Percentiles rank a stretch among this genome's conserved stretches.
Evolutionary conservation across 2,888 invertebrate genomes (phyloP).

Genomic region (Chrysomela aeneicollis): DNA sequence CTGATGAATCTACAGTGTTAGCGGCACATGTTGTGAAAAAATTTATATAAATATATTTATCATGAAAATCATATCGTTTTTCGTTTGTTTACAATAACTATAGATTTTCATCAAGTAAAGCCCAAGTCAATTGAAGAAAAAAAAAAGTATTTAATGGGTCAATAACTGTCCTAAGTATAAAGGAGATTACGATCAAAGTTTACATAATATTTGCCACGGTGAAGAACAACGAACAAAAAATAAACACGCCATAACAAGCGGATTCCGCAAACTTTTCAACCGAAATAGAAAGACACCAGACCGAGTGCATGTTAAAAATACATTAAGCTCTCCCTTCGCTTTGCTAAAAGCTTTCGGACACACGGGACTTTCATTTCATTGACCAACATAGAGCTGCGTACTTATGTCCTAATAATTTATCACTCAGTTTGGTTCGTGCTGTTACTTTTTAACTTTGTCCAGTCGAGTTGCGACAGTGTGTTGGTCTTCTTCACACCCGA

Average conservation of each 20-base stretch:
- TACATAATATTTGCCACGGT: too few species aligned
- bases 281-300: conserved; percentile 32
- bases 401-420: conserved; percentile 28
- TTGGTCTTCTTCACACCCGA: not conserved
- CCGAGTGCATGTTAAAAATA: conserved; percentile 55
- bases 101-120: too few species aligned
- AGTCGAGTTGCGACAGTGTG: not conserved
- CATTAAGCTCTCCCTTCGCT: conserved; percentile 43
- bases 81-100: too few species aligned
- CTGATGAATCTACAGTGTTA: too few species aligned
- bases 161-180: too few species aligned
- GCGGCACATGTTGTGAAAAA: too few species aligned
- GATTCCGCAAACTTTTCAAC: conserved; percentile 28
- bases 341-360: conserved; percentile 36
- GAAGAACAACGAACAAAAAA: too few species aligned
- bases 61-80: too few species aligned
- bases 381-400: conserved; percentile 28
- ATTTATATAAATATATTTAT: too few species aligned
- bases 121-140: too few species aligned
- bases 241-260: conserved; percentile 10
- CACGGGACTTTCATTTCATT: conserved; percentile 35
- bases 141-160: too few species aligned
- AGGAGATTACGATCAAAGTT: too few species aligned
- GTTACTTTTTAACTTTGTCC: conserved; percentile 11
- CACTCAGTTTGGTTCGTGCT: conserved; percentile 4